Base-by-base conservation (phyloP, 2,888 invertebrate genomes). In the Stenurella melanura region DNA sequence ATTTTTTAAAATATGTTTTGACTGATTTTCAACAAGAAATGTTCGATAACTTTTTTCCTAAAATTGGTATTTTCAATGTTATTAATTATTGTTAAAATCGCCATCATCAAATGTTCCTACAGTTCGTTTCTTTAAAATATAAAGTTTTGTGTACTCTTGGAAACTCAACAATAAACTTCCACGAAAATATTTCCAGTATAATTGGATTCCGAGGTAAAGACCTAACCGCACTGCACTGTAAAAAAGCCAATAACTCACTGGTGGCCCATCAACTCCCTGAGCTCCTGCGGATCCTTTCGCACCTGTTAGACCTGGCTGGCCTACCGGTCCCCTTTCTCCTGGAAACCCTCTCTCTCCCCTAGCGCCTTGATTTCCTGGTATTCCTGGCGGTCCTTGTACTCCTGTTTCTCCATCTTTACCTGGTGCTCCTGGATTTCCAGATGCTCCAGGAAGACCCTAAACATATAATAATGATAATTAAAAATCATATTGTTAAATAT, bases 381-480 rank as follows among this genome's bases (percentile, higher is more conserved):
- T 84, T 56, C 93, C 93, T 5, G 90, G 87, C 38, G 91, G 92
- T 0, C 96, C 96, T 71, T 94, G 93, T 12, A 93, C 86, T 0
- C 96, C 96, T 1, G 92, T 89, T 85, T 94, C 94, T 2, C 96
- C 96, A 87, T 96, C 95, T 89, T 96, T 96, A n/a, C 96, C 96
- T 0, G 94, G 91, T 9, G 92, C 87, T 0, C 96, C 96, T 1
- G 94, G 92, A 85, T 92, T 92, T 0, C 96, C 96, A 42, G 94
- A 91, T 54, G 93, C 88, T 77, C 96, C 96, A 18, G 96, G 95
- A 86, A 95, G 91, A 57, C 89, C 89, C 88, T 89, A 76, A 64
- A 19, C 15, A 42, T 4, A n/a, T n/a, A n/a, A n/a, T n/a, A 54
- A 67, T 64, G 63, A 15, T n/a, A n/a, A 61, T 18, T 21, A 15